Evolutionary conservation across 2,797 vertebrate species (phyloP).

Genomic region (Paedocypris micromegethes): DNA sequence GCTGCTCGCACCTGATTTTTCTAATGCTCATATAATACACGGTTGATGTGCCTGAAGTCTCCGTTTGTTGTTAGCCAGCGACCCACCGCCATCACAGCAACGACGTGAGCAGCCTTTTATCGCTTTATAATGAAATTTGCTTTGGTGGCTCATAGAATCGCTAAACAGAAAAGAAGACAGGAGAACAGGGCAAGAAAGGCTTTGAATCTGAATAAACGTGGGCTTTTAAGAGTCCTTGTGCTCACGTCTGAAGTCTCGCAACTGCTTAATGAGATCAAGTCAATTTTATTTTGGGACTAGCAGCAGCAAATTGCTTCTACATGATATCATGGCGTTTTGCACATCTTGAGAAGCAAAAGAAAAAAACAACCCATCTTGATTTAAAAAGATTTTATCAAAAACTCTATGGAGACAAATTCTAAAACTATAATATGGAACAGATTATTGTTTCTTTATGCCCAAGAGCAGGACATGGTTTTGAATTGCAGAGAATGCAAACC

Average conservation of each 20-base stretch:
- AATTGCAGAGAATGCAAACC: no score
- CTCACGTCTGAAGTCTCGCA: slow-evolving; percentile 33
- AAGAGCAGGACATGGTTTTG: no score
- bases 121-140: slow-evolving; percentile 35
- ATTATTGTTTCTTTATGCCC: no score
- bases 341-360: background rate
- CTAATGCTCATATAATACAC: slow-evolving; percentile 20
- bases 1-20: slow-evolving; percentile 25
- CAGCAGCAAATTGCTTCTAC: slow-evolving; percentile 11
- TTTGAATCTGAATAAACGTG: slow-evolving; percentile 21
- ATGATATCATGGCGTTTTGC: slow-evolving; percentile 20
- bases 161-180: slow-evolving; percentile 21
- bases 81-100: slow-evolving; percentile 16
- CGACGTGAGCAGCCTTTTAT: slow-evolving; percentile 29
- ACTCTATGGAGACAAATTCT: background rate
- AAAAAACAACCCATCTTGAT: slow-evolving; percentile 2
- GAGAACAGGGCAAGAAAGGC: slow-evolving; percentile 1
- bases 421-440: background rate
- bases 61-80: slow-evolving; percentile 28
- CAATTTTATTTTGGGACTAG: slow-evolving; percentile 21
- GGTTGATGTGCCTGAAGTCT: slow-evolving; percentile 15
- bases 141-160: slow-evolving; percentile 30
- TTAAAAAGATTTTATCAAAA: slow-evolving; percentile 8
- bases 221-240: slow-evolving; percentile 19
- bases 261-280: slow-evolving; percentile 36